Base-by-base conservation (phyloP, 2,888 invertebrate species). In the Callyntrura sp. region DNA sequence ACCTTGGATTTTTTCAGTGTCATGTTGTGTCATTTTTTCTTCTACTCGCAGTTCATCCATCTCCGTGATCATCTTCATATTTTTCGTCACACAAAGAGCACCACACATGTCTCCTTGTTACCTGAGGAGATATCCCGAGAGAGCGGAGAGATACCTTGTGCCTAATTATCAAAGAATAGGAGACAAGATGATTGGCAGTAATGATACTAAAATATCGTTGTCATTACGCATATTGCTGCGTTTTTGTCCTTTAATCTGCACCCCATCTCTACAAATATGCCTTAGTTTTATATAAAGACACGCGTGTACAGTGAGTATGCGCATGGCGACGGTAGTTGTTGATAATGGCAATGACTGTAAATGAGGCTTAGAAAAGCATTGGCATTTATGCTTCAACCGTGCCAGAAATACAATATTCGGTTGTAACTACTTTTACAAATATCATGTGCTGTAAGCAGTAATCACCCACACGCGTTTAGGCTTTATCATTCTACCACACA, bases 181-280 rank as follows among this genome's bases (percentile, higher is more conserved):
- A 60, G 73, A 85, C 85, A 76, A 85, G n/a, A 85, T 85, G 85
- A 85, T 85, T 85, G 85, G 73, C 85, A 85, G 73, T 85, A 85
- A 85, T 85, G 76, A 65, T 20, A 70, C 60, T 43, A 76, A 28
- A 85, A 76, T 85, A 85, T 51, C 6, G 45, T 45, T 20, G 3
- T 23, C 48, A 8, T 48, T 17, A 14, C 45, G 28, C 6, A 3
- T 12, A 1, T 14, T 0, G 25, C 1, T 14, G 1, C 8, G 12
- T 5, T 65, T 65, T 65, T 65, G 65, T 65, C 65, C 65, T 28
- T 12, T 55, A 5, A 20, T 20, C 57, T 9, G 6, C 14, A 11
- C 55, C 55, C 3, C n/a, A 14, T 55, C 9, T 14, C n/a, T 55
- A 55, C 14, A 55, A n/a, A 11, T n/a, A 12, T 14, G 55, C 8